Conservation (phyloP, 2,797 vertebrate genomes). For the Heteromormyrus szaboi region DNA sequence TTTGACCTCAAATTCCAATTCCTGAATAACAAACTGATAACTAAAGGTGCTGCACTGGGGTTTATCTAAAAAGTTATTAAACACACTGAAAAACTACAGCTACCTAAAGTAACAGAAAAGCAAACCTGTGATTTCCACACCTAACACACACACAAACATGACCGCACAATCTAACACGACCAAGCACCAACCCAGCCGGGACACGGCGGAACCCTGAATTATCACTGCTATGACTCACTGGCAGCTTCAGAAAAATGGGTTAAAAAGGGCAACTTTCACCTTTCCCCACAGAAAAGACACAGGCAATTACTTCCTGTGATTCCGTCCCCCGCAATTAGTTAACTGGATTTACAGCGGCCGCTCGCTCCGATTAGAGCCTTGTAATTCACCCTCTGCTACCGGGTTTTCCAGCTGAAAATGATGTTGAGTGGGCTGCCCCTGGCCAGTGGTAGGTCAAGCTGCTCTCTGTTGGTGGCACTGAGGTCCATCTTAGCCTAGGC, state of each 20-base stretch:
- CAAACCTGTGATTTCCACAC: not conserved
- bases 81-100: not conserved
- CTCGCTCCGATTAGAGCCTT: not conserved
- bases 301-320: not conserved
- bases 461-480: not conserved
- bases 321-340: slow-evolving; percentile 1
- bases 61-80: not conserved
- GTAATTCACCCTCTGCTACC: not conserved
- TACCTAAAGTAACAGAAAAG: not conserved
- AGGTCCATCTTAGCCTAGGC: not conserved
- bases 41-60: too few species aligned
- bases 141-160: not conserved
- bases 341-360: not conserved
- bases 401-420: not conserved
- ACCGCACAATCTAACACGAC: not conserved
- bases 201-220: not conserved
- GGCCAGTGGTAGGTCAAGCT: not conserved
- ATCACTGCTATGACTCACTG: not conserved
- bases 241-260: not conserved
- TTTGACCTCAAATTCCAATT: not conserved
- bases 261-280: not conserved
- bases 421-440: not conserved
- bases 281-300: not conserved
- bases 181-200: not conserved
- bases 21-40: not conserved